These are phyloP conservation scores for Oncorhynchus keta DNA, from an alignment of 2,113 vertebrate genomes.

Conservation along the genomic window DNA sequence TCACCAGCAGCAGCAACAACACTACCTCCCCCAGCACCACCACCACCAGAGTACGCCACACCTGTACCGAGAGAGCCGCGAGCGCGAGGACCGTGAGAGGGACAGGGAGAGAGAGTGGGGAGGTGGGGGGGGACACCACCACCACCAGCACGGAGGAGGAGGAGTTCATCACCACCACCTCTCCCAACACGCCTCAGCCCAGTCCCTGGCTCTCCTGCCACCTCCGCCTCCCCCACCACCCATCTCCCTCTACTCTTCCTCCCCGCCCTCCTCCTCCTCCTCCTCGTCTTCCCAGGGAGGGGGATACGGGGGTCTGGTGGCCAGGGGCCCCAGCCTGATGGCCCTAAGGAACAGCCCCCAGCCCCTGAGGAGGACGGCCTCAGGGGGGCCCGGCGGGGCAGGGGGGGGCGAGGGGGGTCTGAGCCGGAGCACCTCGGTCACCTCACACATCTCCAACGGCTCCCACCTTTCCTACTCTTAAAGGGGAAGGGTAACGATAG, in stretches of 20 bases:
- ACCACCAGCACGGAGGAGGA: constrained; percentile 53
- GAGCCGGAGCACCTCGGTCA: constrained; percentile 89
- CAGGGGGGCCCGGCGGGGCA: constrained; percentile 79
- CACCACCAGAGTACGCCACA: constrained; percentile 57
- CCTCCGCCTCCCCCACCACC: constrained; percentile 76
- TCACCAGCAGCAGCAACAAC: constrained; percentile 64
- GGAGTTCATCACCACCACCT: constrained; percentile 74
- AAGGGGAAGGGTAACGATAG: constrained; percentile 5
- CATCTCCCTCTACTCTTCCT: constrained; percentile 67
- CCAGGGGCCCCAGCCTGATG: constrained; percentile 71
- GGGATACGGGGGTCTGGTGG: constrained; percentile 66
- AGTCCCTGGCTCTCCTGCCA: constrained; percentile 76
- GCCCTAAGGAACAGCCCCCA: constrained; percentile 90
- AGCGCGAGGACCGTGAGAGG: constrained; percentile 69
- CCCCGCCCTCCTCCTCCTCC: constrained; percentile 62
- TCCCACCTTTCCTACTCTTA: constrained; percentile 91
- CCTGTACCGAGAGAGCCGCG: constrained; percentile 63
- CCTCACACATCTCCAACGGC: constrained; percentile 90
- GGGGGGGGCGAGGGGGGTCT: constrained; percentile 76
- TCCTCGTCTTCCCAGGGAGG: constrained; percentile 74
- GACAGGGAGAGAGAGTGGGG: constrained; percentile 76
- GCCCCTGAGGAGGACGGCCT: constrained; percentile 86
- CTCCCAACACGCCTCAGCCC: constrained; percentile 76
- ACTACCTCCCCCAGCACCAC: constrained; percentile 76
- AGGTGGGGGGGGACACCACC: constrained; percentile 63